phyloP scores from a whole-genome alignment of 2,113 vertebrate species.

The Jaculus jaculus region DNA sequence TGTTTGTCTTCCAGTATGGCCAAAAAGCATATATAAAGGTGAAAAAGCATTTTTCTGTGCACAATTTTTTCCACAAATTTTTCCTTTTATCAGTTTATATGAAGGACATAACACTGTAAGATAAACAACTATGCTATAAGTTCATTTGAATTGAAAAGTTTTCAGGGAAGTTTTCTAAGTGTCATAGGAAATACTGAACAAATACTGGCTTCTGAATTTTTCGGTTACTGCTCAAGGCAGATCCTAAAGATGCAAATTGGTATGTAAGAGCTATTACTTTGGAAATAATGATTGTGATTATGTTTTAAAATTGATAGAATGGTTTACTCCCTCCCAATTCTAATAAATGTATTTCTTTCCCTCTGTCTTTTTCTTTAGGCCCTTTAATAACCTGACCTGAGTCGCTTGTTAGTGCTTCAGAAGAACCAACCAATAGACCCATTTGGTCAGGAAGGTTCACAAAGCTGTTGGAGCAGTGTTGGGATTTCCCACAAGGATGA shows the following conservation, averaged over 20 bases:
- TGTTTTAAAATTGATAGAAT: conserved; percentile 59
- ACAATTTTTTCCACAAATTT: conserved; percentile 16
- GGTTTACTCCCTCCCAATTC: conserved; percentile 24
- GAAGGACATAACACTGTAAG: conserved; percentile 10
- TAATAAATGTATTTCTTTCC: conserved; percentile 62
- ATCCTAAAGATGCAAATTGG: conserved; percentile 55
- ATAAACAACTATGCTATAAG: conserved; percentile 28
- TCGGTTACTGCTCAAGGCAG: conserved; percentile 41
- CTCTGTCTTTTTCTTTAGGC: conserved; percentile 67
- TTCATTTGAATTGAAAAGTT: conserved; percentile 52
- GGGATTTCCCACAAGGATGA: conserved; percentile 80
- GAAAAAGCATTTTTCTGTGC: conserved; percentile 61
- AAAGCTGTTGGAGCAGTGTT: conserved; percentile 74
- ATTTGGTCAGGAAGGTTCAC: conserved; percentile 71
- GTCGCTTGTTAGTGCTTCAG: conserved; percentile 67
- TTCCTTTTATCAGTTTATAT: conserved; percentile 8
- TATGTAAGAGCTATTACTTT: conserved; percentile 50
- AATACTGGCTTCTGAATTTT: conserved; percentile 56
- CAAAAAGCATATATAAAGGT: conserved; percentile 60
- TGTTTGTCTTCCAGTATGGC: conserved; percentile 57
- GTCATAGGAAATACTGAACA: conserved; percentile 21
- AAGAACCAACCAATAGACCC: conserved; percentile 74
- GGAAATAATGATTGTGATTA: conserved; percentile 58
- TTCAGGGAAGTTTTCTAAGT: conserved; percentile 6
- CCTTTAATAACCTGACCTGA: conserved; percentile 75